These are phyloP conservation scores for Phthorimaea operculella DNA, from an alignment of 1,140 invertebrate species.

Conservation along the genomic window DNA sequence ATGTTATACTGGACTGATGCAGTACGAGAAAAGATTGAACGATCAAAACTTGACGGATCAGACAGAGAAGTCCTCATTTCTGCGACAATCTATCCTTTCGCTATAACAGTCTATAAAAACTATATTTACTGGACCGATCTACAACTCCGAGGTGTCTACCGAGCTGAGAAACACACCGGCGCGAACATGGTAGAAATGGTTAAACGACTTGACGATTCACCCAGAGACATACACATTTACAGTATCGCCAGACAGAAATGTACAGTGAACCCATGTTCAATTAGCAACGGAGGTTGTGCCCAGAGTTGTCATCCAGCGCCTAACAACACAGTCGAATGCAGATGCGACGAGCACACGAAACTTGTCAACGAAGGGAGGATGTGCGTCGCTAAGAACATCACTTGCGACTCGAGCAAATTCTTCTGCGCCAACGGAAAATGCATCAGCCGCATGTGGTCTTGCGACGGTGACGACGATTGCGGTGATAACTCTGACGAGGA, in stretches of 20 bases:
- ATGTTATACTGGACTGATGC: conserved; percentile 99
- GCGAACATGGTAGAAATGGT: conserved; percentile 95
- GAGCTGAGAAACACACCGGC: conserved; percentile 97
- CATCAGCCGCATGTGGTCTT: conserved; percentile 95
- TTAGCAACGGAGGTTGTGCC: conserved; percentile 96
- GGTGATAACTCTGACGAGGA: conserved; percentile 96
- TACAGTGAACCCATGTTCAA: conserved; percentile 84
- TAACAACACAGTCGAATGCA: conserved; percentile 87
- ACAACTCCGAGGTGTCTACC: conserved; percentile 91
- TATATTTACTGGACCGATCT: conserved; percentile 99
- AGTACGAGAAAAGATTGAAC: conserved; percentile 96
- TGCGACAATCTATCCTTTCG: conserved; percentile 96
- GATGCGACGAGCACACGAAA: conserved; percentile 86
- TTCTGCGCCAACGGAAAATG: conserved; percentile 95
- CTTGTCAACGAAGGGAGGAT: conserved; percentile 92
- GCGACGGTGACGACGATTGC: conserved; percentile 96
- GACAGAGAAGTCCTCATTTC: conserved; percentile 81
- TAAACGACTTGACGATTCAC: conserved; percentile 89
- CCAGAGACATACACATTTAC: conserved; percentile 91
- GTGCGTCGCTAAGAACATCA: conserved; percentile 89
- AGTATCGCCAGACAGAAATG: conserved; percentile 85
- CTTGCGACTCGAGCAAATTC: conserved; percentile 91
- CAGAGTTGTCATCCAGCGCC: conserved; percentile 92
- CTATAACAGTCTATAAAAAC: conserved; percentile 89
- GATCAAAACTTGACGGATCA: conserved; percentile 88